Percentiles rank a stretch among this genome's conserved stretches.
These are phyloP conservation scores for Drosophila repletoides DNA, from an alignment of 1,140 invertebrate genomes.

Conservation along the genomic window DNA sequence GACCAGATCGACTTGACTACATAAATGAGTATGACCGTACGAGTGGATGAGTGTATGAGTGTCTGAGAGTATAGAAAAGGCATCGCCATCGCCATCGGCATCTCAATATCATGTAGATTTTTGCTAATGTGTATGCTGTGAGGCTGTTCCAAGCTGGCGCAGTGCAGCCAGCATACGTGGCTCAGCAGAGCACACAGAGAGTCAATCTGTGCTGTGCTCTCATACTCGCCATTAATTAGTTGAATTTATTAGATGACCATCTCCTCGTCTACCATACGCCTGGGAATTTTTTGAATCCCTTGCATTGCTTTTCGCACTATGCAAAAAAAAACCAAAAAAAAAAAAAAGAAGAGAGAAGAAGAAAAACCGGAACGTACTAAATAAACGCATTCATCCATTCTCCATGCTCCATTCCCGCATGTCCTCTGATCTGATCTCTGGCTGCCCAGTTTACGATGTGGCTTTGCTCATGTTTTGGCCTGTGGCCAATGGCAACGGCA, in stretches of 20 bases:
- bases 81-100: conserved; percentile 49
- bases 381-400: conserved; percentile 42
- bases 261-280: conserved; percentile 59
- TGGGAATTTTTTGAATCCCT: conserved; percentile 78
- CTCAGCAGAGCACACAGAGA: conserved; percentile 9
- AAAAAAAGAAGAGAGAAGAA: background rate
- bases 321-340: conserved; percentile 29
- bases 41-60: no score
- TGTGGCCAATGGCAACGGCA: no score
- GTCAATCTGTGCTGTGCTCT: conserved; percentile 73
- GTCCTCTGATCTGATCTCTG: conserved; percentile 24
- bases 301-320: conserved; percentile 74
- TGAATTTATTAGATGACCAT: conserved; percentile 82
- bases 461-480: conserved; percentile 68
- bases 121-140: conserved; percentile 74
- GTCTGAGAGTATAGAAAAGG: no score
- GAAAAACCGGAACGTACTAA: conserved; percentile 33
- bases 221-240: conserved; percentile 82
- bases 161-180: background rate
- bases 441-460: conserved; percentile 60
- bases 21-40: no score
- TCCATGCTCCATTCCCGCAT: conserved; percentile 5
- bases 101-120: conserved; percentile 82
- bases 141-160: conserved; percentile 11
- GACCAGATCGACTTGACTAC: conserved; percentile 21